These are phyloP conservation scores for Andricus quercusramuli DNA, from an alignment of 2,888 invertebrate species.

Conservation along the genomic window DNA sequence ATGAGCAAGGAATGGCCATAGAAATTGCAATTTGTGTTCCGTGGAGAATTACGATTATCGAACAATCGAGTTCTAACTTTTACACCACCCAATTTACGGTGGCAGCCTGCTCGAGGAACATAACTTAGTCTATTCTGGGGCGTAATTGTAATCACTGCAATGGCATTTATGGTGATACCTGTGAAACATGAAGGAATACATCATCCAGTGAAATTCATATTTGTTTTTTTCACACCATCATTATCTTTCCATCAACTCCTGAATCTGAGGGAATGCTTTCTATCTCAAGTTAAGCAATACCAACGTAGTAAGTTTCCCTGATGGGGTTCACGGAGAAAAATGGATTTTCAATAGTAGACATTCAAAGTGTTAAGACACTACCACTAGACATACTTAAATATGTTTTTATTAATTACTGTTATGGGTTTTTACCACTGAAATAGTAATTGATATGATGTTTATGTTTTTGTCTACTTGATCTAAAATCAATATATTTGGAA, in stretches of 20 bases:
- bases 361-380: no score
- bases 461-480: no score
- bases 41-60: conserved; percentile 23
- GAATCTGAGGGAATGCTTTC: background rate
- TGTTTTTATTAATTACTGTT: no score
- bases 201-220: conserved; percentile 30
- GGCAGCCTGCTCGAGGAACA: background rate
- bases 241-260: conserved; percentile 10
- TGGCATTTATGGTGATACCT: conserved; percentile 27
- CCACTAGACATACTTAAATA: no score
- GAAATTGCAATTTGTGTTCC: background rate
- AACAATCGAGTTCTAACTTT: conserved; percentile 31
- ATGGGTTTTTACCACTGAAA: no score
- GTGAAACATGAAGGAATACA: conserved; percentile 19
- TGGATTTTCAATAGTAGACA: no score
- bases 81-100: conserved; percentile 29
- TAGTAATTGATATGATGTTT: no score
- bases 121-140: conserved; percentile 18
- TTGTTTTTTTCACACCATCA: conserved; percentile 22
- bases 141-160: conserved; percentile 20
- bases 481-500: no score
- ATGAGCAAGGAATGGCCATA: background rate
- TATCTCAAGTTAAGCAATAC: background rate
- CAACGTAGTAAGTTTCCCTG: background rate
- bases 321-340: background rate